Evolutionary conservation across 2,888 invertebrate genomes (phyloP).

Genomic region (Trileptium ribeirensis): DNA sequence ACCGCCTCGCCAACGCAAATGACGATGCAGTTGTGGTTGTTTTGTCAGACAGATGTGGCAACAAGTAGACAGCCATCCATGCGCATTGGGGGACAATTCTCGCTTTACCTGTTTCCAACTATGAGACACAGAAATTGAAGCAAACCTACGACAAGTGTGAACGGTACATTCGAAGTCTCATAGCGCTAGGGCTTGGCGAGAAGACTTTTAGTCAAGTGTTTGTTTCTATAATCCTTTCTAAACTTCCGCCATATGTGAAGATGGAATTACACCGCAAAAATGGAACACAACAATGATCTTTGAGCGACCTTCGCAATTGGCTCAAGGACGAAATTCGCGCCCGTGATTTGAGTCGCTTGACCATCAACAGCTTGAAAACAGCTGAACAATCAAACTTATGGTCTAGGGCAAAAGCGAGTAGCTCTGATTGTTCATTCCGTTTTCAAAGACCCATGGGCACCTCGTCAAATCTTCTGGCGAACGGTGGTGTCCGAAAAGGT

Average conservation of each 20-base stretch:
- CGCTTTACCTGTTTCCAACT: background rate
- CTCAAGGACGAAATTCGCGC: background rate
- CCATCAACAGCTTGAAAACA: background rate
- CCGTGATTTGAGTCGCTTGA: background rate
- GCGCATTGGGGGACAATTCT: background rate
- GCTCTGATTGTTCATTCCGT: background rate
- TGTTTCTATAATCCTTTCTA: background rate
- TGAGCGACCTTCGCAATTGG: background rate
- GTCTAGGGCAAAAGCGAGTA: background rate
- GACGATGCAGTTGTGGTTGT: background rate
- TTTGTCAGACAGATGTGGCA: background rate
- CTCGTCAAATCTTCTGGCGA: background rate
- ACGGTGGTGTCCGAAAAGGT: background rate
- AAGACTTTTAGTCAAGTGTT: background rate
- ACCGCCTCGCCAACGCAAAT: background rate
- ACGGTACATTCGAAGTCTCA: background rate
- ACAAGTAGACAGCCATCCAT: background rate
- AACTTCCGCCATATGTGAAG: background rate
- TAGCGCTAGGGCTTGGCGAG: background rate
- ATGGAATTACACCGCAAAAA: background rate
- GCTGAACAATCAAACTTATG: background rate
- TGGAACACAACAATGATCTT: background rate
- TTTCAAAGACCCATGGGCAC: background rate
- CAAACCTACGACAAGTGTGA: background rate
- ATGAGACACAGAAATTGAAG: background rate